phyloP scores from a whole-genome alignment of 2,113 vertebrate species.

The Lepus europaeus region DNA sequence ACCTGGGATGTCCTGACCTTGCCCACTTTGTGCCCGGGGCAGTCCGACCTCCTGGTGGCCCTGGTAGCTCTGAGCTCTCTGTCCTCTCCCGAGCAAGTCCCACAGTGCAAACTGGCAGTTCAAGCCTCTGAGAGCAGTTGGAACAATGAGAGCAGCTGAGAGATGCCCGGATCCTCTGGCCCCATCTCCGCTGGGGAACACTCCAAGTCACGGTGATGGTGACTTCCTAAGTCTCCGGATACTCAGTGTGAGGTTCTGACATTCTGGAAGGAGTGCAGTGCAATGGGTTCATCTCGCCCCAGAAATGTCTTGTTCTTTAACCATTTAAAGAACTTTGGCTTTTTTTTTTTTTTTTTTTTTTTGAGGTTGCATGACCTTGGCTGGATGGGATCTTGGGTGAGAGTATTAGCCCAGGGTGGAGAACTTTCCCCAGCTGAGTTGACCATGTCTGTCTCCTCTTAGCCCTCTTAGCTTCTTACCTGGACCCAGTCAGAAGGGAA shows the following conservation, averaged over 20 bases:
- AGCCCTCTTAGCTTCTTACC: neutral
- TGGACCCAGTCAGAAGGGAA: neutral
- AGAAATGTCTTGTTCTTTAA: neutral
- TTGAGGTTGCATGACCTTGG: neutral
- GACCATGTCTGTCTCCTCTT: neutral
- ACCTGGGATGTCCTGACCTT: constrained; percentile 1
- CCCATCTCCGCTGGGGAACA: neutral
- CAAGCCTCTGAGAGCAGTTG: constrained; percentile 42
- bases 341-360: neutral
- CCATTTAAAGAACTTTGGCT: neutral
- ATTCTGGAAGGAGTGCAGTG: neutral
- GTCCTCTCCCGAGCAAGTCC: constrained; percentile 8
- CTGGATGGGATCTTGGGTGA: neutral
- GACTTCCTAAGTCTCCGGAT: neutral
- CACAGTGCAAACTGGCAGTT: constrained; percentile 20
- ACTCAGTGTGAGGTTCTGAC: neutral
- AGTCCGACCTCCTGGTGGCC: neutral
- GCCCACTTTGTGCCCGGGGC: neutral
- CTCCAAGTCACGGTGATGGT: neutral
- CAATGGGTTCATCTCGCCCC: neutral
- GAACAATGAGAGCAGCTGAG: constrained; percentile 49
- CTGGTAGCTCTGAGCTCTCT: constrained; percentile 37
- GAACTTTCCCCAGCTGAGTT: neutral
- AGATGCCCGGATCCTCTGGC: neutral
- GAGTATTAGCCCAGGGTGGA: neutral